A percentile compares a stretch with the other conserved stretches of the same genome.
Evolutionary conservation across 35 echinoderm and acorn worm species (phyloP).

Genomic region (Stichopus chloronotus): DNA sequence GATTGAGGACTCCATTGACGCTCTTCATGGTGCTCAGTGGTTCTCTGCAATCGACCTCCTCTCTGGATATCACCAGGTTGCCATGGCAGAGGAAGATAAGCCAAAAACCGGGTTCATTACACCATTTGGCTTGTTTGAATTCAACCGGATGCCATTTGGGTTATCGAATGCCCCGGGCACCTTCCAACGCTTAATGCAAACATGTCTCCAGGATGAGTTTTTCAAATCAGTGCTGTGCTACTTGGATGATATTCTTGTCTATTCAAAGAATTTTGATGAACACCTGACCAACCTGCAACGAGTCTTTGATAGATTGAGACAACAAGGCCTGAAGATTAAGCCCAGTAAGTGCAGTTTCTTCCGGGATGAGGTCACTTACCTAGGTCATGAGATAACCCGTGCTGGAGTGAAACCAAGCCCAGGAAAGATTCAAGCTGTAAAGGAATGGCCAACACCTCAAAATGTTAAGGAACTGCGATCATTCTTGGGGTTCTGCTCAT

Average conservation of each 20-base stretch:
- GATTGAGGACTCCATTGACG: constrained; percentile 68
- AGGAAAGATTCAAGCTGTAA: constrained; percentile 1
- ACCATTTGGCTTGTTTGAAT: constrained; percentile 66
- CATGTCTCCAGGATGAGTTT: background rate
- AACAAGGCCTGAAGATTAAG: constrained; percentile 27
- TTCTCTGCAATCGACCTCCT: constrained; percentile 64
- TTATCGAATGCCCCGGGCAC: constrained; percentile 26
- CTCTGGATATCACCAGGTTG: constrained; percentile 60
- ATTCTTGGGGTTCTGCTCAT: constrained; percentile 30
- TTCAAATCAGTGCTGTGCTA: constrained; percentile 9
- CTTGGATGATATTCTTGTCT: constrained; percentile 45
- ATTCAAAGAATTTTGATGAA: constrained; percentile 4
- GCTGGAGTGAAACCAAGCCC: background rate
- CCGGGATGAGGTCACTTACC: background rate
- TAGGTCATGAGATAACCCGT: constrained; percentile 22
- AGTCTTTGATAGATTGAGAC: constrained; percentile 25
- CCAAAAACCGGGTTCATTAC: constrained; percentile 57
- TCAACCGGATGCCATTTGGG: constrained; percentile 51
- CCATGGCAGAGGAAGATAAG: constrained; percentile 35
- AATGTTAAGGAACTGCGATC: constrained; percentile 13
- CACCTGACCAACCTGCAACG: background rate
- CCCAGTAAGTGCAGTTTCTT: constrained; percentile 37
- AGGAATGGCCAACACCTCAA: background rate
- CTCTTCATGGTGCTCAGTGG: constrained; percentile 55
- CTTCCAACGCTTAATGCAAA: constrained; percentile 24